These are phyloP conservation scores for Aphis craccivora DNA, from an alignment of 1,140 invertebrate species.

Conservation along the genomic window DNA sequence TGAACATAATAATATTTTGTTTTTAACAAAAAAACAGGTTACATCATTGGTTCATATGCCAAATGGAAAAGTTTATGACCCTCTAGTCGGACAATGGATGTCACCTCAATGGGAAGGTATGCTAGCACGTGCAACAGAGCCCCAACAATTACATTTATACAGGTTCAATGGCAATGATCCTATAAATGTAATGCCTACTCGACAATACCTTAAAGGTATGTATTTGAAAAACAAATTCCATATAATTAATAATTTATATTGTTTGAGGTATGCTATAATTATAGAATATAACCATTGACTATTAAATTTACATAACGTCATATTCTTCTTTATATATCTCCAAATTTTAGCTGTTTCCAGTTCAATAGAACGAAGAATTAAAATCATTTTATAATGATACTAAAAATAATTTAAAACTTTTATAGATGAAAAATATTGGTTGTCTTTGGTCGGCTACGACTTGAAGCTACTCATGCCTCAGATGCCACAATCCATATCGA, in stretches of 20 bases:
- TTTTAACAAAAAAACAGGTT: slow-evolving; percentile 66
- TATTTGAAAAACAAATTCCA: slow-evolving; percentile 40
- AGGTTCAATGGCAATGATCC: slow-evolving; percentile 93
- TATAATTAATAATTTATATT: background rate
- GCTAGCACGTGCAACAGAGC: slow-evolving; percentile 77
- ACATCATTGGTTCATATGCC: slow-evolving; percentile 91
- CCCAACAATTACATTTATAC: slow-evolving; percentile 84
- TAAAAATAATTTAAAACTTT: background rate
- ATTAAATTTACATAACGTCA: background rate
- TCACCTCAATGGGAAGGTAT: slow-evolving; percentile 89
- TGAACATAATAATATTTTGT: background rate
- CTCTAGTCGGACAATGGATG: slow-evolving; percentile 93
- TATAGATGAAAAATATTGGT: slow-evolving; percentile 84
- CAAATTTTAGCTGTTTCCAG: background rate
- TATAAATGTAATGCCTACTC: slow-evolving; percentile 80
- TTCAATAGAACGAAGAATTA: background rate
- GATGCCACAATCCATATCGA: slow-evolving; percentile 66
- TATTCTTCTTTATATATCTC: background rate
- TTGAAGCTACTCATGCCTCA: slow-evolving; percentile 87
- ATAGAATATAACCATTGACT: background rate
- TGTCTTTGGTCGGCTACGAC: slow-evolving; percentile 83
- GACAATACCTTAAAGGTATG: slow-evolving; percentile 78
- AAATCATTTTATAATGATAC: background rate
- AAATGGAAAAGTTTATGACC: slow-evolving; percentile 91
- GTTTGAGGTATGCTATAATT: background rate